These are phyloP conservation scores for Ciconia boyciana DNA, from an alignment of 2,113 vertebrate genomes.

Conservation along the genomic window DNA sequence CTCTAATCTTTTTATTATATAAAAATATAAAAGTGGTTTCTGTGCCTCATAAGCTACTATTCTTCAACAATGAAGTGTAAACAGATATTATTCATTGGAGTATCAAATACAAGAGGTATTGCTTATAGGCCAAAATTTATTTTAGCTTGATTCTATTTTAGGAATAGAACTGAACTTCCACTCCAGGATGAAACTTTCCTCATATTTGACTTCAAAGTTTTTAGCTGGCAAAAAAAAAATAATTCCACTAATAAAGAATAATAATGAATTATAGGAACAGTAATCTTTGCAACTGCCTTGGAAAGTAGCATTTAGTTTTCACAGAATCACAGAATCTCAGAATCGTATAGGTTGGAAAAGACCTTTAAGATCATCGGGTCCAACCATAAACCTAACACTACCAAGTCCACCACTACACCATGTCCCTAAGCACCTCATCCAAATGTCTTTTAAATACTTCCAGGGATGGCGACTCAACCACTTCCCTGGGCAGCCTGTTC, in stretches of 20 bases:
- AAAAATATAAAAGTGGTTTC: neutral
- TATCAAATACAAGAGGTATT: neutral
- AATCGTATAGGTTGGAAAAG: too few species aligned
- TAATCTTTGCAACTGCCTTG: neutral
- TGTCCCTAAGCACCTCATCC: too few species aligned
- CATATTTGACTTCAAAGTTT: neutral
- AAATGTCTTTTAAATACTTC: too few species aligned
- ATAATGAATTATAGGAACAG: neutral
- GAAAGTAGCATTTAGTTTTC: neutral
- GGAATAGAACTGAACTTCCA: neutral
- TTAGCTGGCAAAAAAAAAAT: neutral
- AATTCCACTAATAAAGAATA: neutral
- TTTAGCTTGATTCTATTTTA: neutral
- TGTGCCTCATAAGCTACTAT: neutral
- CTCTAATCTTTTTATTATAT: neutral
- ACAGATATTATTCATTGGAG: neutral
- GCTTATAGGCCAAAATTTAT: neutral
- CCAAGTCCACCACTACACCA: too few species aligned
- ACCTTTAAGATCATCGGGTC: too few species aligned
- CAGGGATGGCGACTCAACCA: too few species aligned
- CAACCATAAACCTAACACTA: too few species aligned
- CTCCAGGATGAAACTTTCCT: neutral
- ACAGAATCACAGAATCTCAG: too few species aligned
- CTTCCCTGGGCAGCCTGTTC: too few species aligned
- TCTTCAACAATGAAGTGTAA: neutral